phyloP scores from a whole-genome alignment of 2,113 vertebrate species.

The Hoplias malabaricus region DNA sequence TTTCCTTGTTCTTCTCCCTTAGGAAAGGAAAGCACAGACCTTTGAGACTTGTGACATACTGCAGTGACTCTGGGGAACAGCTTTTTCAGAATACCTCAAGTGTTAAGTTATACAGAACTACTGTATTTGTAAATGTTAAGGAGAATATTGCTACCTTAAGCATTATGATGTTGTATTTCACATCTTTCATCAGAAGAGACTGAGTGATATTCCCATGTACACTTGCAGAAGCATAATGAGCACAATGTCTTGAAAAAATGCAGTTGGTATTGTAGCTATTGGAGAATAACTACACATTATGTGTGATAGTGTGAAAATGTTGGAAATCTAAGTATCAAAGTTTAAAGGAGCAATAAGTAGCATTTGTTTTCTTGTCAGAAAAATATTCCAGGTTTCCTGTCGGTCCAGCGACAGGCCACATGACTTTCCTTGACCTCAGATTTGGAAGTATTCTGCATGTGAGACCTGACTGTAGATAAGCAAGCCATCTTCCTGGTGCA shows the following conservation, averaged over 20 bases:
- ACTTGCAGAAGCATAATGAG: slow-evolving; percentile 22
- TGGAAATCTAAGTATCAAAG: background rate
- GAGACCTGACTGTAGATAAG: background rate
- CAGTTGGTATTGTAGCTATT: background rate
- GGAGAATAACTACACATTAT: background rate
- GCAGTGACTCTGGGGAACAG: background rate
- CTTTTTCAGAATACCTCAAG: slow-evolving; percentile 25
- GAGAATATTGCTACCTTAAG: slow-evolving; percentile 7
- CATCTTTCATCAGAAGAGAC: background rate
- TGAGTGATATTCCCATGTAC: slow-evolving; percentile 1
- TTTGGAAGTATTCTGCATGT: background rate
- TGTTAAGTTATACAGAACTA: background rate
- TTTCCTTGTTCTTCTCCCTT: background rate
- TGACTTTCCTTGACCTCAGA: background rate
- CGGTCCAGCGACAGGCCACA: background rate
- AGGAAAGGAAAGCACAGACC: slow-evolving; percentile 44
- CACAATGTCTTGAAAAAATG: background rate
- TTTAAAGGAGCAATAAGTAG: background rate
- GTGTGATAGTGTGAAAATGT: background rate
- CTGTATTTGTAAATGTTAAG: background rate
- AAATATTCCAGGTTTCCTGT: background rate
- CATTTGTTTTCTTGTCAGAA: background rate
- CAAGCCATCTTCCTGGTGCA: background rate
- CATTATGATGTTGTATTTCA: background rate
- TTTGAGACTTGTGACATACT: slow-evolving; percentile 7